Evolutionary conservation across 2,888 invertebrate species (phyloP).

Genomic region (Lamproptera curius): DNA sequence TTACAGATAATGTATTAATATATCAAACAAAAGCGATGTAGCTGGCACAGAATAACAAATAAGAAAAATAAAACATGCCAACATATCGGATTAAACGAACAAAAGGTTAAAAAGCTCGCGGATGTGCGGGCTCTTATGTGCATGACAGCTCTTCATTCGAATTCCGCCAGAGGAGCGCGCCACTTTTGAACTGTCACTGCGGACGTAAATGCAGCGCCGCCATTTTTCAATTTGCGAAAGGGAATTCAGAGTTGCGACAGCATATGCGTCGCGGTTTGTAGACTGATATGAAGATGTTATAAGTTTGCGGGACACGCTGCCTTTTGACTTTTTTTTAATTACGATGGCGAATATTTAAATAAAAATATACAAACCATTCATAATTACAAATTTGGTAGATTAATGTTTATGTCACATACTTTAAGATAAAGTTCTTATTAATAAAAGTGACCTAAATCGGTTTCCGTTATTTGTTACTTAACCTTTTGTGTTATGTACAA

Average conservation of each 20-base stretch:
- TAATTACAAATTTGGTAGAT: too few relatives aligned
- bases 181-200: not conserved
- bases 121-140: conserved; percentile 13
- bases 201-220: not conserved
- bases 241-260: not conserved
- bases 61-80: too few relatives aligned
- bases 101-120: conserved; percentile 1
- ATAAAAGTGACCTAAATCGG: too few relatives aligned
- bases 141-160: not conserved
- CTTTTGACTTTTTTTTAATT: not conserved
- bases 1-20: too few relatives aligned
- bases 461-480: too few relatives aligned
- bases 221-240: too few relatives aligned
- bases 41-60: too few relatives aligned
- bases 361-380: not conserved
- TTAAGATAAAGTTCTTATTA: too few relatives aligned
- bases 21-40: too few relatives aligned
- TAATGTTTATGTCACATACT: too few relatives aligned
- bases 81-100: not conserved
- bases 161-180: not conserved
- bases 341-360: not conserved
- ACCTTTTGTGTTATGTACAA: too few relatives aligned
- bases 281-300: not conserved
- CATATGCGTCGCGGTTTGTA: not conserved
- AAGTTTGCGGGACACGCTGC: not conserved